A percentile compares a stretch with the other conserved stretches of the same genome.
These are phyloP conservation scores for Eulithis prunata DNA, from an alignment of 2,888 invertebrate species.

Conservation along the genomic window DNA sequence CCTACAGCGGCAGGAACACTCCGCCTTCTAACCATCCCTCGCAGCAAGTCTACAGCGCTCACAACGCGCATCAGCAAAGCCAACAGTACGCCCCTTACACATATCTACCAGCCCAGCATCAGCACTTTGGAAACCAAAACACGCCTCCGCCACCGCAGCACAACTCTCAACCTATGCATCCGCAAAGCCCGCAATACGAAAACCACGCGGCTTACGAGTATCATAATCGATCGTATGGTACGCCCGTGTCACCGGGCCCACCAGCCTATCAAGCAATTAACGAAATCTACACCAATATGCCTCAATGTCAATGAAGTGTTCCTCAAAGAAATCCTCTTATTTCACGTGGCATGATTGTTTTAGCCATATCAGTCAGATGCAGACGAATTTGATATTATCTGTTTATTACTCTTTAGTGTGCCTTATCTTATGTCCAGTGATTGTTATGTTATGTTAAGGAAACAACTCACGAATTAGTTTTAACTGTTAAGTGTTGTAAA, in stretches of 20 bases:
- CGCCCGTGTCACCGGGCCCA: constrained; percentile 65
- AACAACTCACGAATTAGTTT: constrained; percentile 10
- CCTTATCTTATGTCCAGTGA: constrained; percentile 31
- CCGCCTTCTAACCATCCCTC: constrained; percentile 18
- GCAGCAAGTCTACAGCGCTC: constrained; percentile 26
- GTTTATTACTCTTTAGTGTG: constrained; percentile 20
- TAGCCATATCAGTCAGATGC: constrained; percentile 19
- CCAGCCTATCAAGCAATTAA: constrained; percentile 72
- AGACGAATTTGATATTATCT: constrained; percentile 13
- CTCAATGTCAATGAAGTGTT: constrained; percentile 40
- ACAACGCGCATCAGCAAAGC: constrained; percentile 15
- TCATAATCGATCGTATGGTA: constrained; percentile 38
- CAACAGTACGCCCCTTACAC: constrained; percentile 32
- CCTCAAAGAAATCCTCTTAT: constrained; percentile 1
- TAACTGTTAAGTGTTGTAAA: constrained; percentile 25
- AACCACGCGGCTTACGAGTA: constrained; percentile 30
- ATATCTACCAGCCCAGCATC: constrained; percentile 19
- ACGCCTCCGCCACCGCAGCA: constrained; percentile 19
- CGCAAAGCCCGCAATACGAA: constrained; percentile 29
- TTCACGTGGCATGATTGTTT: constrained; percentile 13
- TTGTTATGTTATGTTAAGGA: constrained; percentile 10
- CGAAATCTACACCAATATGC: constrained; percentile 63
- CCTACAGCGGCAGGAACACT: constrained; percentile 27
- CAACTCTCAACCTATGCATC: constrained; percentile 17
- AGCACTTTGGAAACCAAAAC: constrained; percentile 19